phyloP scores from a whole-genome alignment of 1,140 invertebrate genomes.

The Papilio dardanus region DNA sequence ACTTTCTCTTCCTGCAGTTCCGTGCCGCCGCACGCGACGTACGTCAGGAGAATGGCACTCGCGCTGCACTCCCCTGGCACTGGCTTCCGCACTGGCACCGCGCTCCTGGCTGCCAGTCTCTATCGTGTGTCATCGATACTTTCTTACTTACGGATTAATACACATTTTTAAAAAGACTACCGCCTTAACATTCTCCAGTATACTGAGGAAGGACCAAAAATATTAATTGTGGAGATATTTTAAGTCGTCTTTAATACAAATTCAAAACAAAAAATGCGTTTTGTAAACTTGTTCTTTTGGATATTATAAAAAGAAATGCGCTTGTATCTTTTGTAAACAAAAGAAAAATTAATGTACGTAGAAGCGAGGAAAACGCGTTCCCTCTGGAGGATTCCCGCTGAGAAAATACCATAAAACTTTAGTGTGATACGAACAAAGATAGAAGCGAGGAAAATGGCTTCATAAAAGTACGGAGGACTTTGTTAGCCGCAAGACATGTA shows the following conservation, averaged over 20 bases:
- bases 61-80: too few species aligned
- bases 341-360: neutral
- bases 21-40: neutral
- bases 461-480: constrained; percentile 9
- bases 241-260: neutral
- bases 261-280: neutral
- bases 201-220: too few species aligned
- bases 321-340: neutral
- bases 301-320: neutral
- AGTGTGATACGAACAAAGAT: constrained; percentile 23
- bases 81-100: neutral
- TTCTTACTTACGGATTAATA: neutral
- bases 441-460: constrained; percentile 28
- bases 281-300: neutral
- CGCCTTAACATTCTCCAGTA: too few species aligned
- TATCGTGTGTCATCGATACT: neutral
- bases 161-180: too few species aligned
- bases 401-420: constrained; percentile 14
- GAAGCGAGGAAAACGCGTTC: neutral
- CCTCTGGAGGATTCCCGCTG: neutral
- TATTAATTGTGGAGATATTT: neutral
- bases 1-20: neutral
- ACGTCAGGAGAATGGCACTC: neutral
- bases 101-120: neutral
- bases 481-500: neutral